Conservation (phyloP, 2,888 invertebrate species). For the Arge pagana region DNA sequence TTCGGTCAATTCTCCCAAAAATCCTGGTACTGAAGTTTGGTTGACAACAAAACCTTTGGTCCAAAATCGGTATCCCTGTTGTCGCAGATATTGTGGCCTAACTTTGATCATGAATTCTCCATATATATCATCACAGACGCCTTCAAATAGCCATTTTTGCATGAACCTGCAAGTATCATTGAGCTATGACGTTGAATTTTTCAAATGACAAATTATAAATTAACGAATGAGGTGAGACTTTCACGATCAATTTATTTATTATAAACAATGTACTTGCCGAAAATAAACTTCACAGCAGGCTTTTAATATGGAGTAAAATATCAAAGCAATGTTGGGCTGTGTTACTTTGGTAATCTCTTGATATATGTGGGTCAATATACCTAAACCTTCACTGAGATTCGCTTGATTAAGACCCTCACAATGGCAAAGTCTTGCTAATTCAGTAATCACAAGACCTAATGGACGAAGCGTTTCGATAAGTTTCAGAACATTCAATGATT, state of each 20-base stretch:
- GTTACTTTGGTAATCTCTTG: conserved; percentile 66
- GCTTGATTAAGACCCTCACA: conserved; percentile 38
- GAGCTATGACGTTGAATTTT: not conserved
- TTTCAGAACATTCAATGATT: conserved; percentile 36
- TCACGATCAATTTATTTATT: not conserved
- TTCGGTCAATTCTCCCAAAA: conserved; percentile 66
- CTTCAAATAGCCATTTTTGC: conserved; percentile 85
- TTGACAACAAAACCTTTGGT: conserved; percentile 67
- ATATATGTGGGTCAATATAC: conserved; percentile 69
- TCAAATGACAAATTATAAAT: not conserved
- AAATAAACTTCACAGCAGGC: conserved; percentile 66
- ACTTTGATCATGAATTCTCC: conserved; percentile 85
- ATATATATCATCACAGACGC: conserved; percentile 77
- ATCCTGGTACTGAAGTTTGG: conserved; percentile 65
- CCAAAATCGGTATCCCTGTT: conserved; percentile 70
- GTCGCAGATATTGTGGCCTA: conserved; percentile 68
- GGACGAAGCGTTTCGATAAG: conserved; percentile 42
- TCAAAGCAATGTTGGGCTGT: conserved; percentile 62
- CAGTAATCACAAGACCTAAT: conserved; percentile 42
- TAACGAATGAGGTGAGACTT: not conserved
- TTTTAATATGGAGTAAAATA: conserved; percentile 64
- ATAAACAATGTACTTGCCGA: conserved; percentile 58
- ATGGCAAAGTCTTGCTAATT: conserved; percentile 47
- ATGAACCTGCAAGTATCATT: conserved; percentile 64
- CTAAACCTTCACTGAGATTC: conserved; percentile 60